A percentile compares a stretch with the other conserved stretches of the same genome.
phyloP scores from a whole-genome alignment of 1,140 invertebrate genomes.

The Atopsyche davidsoni region DNA sequence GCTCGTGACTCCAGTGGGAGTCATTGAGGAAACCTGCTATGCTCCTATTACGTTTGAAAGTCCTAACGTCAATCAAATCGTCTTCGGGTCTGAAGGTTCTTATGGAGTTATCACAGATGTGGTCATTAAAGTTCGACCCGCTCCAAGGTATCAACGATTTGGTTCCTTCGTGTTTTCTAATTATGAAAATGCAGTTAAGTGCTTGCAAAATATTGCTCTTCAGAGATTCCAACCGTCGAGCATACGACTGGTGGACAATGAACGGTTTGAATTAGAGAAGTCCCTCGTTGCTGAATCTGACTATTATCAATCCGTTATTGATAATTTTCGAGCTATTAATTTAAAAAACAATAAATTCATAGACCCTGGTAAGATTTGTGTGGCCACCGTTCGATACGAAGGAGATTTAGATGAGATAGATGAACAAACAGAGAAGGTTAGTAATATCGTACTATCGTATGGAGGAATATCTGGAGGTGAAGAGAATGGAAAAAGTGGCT shows the following conservation, averaged over 20 bases:
- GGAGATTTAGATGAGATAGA: constrained; percentile 65
- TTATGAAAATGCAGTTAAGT: constrained; percentile 81
- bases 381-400: constrained; percentile 93
- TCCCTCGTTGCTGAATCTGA: constrained; percentile 62
- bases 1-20: constrained; percentile 80
- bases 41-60: constrained; percentile 89
- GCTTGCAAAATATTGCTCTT: constrained; percentile 73
- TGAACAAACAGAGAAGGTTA: constrained; percentile 72
- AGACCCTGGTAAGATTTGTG: constrained; percentile 73
- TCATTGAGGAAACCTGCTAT: constrained; percentile 59
- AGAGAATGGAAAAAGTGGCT: constrained; percentile 64
- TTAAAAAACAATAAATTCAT: constrained; percentile 88
- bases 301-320: constrained; percentile 48
- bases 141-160: constrained; percentile 78
- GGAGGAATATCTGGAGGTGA: constrained; percentile 75
- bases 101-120: constrained; percentile 93
- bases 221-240: constrained; percentile 87
- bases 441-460: constrained; percentile 68
- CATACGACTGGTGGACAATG: constrained; percentile 93
- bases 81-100: constrained; percentile 94
- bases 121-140: constrained; percentile 84
- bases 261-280: constrained; percentile 93
- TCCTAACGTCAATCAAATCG: constrained; percentile 93
- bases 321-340: constrained; percentile 63
- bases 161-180: constrained; percentile 92